These are phyloP conservation scores for Betta splendens DNA, from an alignment of 2,797 vertebrate species.

Conservation along the genomic window DNA sequence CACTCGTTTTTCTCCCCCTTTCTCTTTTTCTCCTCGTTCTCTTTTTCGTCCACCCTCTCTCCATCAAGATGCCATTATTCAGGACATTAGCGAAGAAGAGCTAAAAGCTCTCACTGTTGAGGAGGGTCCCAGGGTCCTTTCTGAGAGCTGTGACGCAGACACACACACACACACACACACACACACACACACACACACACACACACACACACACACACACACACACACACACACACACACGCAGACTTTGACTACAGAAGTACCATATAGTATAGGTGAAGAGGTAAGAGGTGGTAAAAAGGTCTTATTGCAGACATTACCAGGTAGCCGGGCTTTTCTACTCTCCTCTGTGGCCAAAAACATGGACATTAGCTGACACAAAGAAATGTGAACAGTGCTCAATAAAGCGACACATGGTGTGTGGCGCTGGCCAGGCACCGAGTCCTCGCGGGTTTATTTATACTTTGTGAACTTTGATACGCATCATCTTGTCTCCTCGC, in stretches of 20 bases:
- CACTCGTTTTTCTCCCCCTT: constrained; percentile 6
- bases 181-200: constrained; percentile 20
- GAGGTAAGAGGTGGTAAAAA: constrained; percentile 72
- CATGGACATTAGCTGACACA: constrained; percentile 60
- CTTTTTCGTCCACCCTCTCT: constrained; percentile 52
- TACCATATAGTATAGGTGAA: constrained; percentile 58
- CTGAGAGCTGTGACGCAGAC: constrained; percentile 65
- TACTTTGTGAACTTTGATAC: constrained; percentile 44
- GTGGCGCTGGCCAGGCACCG: background rate
- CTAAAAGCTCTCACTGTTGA: constrained; percentile 86
- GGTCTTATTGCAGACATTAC: constrained; percentile 74
- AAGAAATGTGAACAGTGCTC: constrained; percentile 49
- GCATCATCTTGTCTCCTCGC: constrained; percentile 23
- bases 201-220: constrained; percentile 28
- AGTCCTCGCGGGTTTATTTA: constrained; percentile 29
- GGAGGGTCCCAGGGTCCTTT: constrained; percentile 80
- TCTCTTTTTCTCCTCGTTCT: constrained; percentile 30
- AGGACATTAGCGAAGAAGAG: constrained; percentile 85
- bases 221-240: constrained; percentile 31
- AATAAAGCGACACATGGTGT: constrained; percentile 32
- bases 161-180: constrained; percentile 20
- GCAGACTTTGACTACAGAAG: constrained; percentile 57
- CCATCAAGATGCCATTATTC: constrained; percentile 85
- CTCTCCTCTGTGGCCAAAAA: constrained; percentile 52
- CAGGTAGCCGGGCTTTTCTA: constrained; percentile 48